phyloP scores from a whole-genome alignment of 2,888 invertebrate species.

The Neria commutata region DNA sequence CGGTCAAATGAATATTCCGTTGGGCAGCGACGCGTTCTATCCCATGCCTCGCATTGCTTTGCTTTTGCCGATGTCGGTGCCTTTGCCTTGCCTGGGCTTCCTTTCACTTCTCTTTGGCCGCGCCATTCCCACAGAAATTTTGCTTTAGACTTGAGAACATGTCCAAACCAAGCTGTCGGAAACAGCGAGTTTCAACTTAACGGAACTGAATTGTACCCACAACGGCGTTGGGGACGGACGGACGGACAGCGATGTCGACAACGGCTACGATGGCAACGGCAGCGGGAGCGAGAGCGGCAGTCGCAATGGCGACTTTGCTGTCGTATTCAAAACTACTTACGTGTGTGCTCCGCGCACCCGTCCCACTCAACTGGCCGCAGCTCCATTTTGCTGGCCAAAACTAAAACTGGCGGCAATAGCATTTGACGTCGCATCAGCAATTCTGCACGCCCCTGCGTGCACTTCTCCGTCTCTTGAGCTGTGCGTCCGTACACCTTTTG shows the following conservation, averaged over 20 bases:
- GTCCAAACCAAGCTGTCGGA: constrained; percentile 49
- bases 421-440: constrained; percentile 46
- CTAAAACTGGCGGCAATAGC: constrained; percentile 45
- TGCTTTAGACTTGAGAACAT: constrained; percentile 46
- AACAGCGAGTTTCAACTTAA: constrained; percentile 48
- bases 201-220: constrained; percentile 37
- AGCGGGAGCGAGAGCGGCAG: no score
- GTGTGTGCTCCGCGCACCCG: constrained; percentile 17
- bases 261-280: neutral
- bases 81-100: constrained; percentile 1
- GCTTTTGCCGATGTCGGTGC: neutral
- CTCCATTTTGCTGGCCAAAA: constrained; percentile 42
- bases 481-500: constrained; percentile 41
- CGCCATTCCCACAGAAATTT: constrained; percentile 21
- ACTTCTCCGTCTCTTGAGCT: no score
- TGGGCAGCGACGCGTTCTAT: constrained; percentile 33
- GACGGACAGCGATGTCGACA: constrained; percentile 11
- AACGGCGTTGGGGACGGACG: constrained; percentile 18
- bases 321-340: constrained; percentile 36
- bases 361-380: constrained; percentile 12
- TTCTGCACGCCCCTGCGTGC: constrained; percentile 30
- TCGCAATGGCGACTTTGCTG: no score
- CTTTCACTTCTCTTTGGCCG: constrained; percentile 21
- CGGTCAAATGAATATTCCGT: constrained; percentile 46
- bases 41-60: constrained; percentile 7